Conservation (phyloP, 2,113 vertebrate genomes). For the Microcebus jonahi region DNA sequence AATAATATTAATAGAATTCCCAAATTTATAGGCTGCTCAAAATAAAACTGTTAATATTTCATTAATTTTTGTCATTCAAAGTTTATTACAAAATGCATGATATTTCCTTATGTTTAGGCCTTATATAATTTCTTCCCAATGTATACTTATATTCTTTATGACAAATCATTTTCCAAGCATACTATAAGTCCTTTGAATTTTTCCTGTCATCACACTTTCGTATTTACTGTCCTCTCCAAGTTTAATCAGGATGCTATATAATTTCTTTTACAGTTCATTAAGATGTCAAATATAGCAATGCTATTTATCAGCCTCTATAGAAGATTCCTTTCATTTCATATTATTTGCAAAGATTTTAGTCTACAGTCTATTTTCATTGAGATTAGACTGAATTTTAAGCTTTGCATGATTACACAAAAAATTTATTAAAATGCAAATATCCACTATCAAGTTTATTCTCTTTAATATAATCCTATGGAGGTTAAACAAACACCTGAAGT, state of each 20-base stretch:
- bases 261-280: slow-evolving; percentile 28
- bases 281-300: slow-evolving; percentile 28
- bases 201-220: slow-evolving; percentile 3
- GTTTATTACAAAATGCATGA: slow-evolving; percentile 27
- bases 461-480: neutral
- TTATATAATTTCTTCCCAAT: neutral
- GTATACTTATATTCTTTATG: neutral
- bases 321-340: neutral
- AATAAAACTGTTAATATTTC: neutral
- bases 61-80: neutral
- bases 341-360: neutral
- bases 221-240: neutral
- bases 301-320: neutral
- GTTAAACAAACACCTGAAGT: neutral
- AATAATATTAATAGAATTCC: neutral
- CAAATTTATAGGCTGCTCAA: neutral
- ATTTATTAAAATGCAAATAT: slow-evolving; percentile 29
- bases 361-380: neutral
- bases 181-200: neutral
- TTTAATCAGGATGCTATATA: slow-evolving; percentile 38
- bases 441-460: neutral
- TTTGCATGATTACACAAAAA: neutral
- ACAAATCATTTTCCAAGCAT: neutral
- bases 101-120: slow-evolving; percentile 6
- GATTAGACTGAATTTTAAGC: slow-evolving; percentile 15